Evolutionary conservation across 2,797 vertebrate species (phyloP), one percentile per base, ranked within the genome.

Genomic region (Neosilurus mollespiculum): DNA sequence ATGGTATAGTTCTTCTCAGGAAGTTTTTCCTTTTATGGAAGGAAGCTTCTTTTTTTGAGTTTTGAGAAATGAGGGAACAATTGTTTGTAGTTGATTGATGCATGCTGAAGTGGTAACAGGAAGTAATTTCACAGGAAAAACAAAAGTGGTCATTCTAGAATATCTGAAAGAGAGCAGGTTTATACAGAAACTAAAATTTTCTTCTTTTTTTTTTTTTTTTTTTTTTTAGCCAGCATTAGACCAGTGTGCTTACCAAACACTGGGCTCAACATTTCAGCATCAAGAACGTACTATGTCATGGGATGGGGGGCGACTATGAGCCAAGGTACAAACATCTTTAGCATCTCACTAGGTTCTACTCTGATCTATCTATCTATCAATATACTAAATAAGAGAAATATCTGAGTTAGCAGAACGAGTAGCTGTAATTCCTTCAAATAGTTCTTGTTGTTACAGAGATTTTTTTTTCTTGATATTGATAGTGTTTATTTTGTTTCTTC

Each of bases 181-280:
- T 24, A 49, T 18, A 10, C 54, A 24, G 59, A 62, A 62, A n/a
- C 4, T n/a, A 61, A n/a, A 3, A 62, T 7, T 14, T 22, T 1
- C 67, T 22, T 5, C 20, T n/a, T 2, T 1, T 30, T 53, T 14
- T n/a, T n/a, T n/a, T 0, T 73, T 53, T 82, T 82, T 37, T 0
- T 64, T 81, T 4, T 56, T 62, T 77, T 84, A 95, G 93, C 1
- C 0, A 88, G 0, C 0, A 83, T 95, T 69, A 90, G 15, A 54
- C 96, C 98, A 0, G 94, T 97, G 81, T 99, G 98, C 89, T 93
- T 99, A 83, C 98, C 97, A 53, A 97, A 96, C 81, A 51, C 86
- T 0, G 96, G 93, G 10, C 34, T 97, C 88, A 84, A 87, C 78
- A 89, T 97, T 73, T 64, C 89, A 20, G 76, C 91, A 0, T 54